Conservation (phyloP, 2,888 invertebrate genomes). For the Lydus trimaculatus region DNA sequence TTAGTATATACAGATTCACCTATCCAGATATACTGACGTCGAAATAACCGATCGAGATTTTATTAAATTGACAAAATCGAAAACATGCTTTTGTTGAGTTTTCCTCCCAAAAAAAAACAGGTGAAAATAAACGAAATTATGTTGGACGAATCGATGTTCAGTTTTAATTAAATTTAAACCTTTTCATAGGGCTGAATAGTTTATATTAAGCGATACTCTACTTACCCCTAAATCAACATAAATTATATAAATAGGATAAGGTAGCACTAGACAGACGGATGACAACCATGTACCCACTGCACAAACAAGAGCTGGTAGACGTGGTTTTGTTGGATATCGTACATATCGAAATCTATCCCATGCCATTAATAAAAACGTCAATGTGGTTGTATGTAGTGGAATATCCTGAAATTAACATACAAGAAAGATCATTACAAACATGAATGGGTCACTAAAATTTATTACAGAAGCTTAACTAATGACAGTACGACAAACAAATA, state of each 20-base stretch:
- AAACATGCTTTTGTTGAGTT: background rate
- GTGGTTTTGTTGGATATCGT: constrained; percentile 69
- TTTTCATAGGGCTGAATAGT: no score
- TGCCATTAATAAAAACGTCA: constrained; percentile 73
- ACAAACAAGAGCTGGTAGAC: constrained; percentile 73
- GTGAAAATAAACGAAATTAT: no score
- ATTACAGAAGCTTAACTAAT: no score
- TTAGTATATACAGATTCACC: background rate
- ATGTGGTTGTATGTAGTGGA: constrained; percentile 73
- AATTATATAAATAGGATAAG: constrained; percentile 76
- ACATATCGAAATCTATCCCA: constrained; percentile 73
- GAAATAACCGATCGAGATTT: no score
- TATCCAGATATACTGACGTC: background rate
- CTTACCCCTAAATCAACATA: constrained; percentile 75
- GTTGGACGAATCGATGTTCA: no score
- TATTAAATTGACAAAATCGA: background rate
- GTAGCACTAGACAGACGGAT: constrained; percentile 74
- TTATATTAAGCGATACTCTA: constrained; percentile 37
- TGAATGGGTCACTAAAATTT: no score
- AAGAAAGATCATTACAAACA: background rate
- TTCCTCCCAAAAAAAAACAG: no score
- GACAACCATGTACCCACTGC: constrained; percentile 75
- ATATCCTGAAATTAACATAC: constrained; percentile 67
- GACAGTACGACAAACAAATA: no score
- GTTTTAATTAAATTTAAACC: no score